Evolutionary conservation across 2,888 invertebrate species (phyloP), one percentile per base, ranked within the genome.

Genomic region (Epirrhoe tristata): DNA sequence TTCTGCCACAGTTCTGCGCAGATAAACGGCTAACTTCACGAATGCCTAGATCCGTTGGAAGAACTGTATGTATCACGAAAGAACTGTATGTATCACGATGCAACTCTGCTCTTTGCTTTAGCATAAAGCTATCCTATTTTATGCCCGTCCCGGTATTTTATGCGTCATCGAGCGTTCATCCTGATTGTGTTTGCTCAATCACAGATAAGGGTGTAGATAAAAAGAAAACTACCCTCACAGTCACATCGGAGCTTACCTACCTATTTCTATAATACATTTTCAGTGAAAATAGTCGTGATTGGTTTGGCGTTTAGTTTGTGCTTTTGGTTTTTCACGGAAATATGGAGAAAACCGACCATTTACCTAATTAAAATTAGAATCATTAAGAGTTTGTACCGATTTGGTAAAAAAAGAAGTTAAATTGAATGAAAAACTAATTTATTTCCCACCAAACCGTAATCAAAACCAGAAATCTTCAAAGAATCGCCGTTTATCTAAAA

Each of bases 171-270:
- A 83, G 74, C 80, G 78, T 74, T 80, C 79, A 78, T 77, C 77
- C 77, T 72, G 76, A 77, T 80, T 81, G 79, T 91, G 86, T 90
- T 91, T 89, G 85, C 84, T 80, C 85, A 87, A 86, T 85, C 84
- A 80, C 78, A 59, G 63, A 12, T 34, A 58, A 50, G 57, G 63
- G 56, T 51, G 60, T 31, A 61, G 8, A 36, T 36, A 36, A 36
- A 36, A 36, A 36, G 36, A 36, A 36, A 36, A 36, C 36, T 36
- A 36, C 36, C 36, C 36, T 36, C 36, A 36, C 36, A 36, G 36
- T 36, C 6, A 36, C 7, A 36, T 1, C 24, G 24, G 24, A 24
- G 24, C 24, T 24, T 24, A 24, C 24, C 1, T n/a, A n/a, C n/a
- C n/a, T n/a, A n/a, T n/a, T n/a, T 24, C 24, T 24, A 24, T 24